phyloP scores from a whole-genome alignment of 2,113 vertebrate species.

The Mohoua ochrocephala region DNA sequence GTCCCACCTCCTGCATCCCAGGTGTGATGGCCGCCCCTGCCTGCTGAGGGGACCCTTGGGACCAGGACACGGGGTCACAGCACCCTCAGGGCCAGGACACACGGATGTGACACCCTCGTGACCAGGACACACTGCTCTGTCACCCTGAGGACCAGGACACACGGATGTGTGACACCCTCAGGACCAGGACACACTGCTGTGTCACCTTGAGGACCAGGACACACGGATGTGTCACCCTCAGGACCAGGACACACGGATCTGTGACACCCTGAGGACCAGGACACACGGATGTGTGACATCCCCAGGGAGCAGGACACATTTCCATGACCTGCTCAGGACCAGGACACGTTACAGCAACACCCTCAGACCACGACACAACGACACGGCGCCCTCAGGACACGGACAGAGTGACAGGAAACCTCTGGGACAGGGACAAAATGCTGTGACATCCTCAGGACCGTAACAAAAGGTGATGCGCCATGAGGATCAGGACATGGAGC shows the following conservation, averaged over 20 bases:
- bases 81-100: background rate
- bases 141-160: too few relatives aligned
- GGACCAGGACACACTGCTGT: background rate
- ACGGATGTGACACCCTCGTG: background rate
- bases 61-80: background rate
- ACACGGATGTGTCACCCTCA: background rate
- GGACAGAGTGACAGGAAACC: background rate
- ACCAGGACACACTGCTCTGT: background rate
- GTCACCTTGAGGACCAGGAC: background rate
- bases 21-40: rapidly evolving
- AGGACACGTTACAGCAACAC: background rate
- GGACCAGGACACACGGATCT: background rate
- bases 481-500: background rate
- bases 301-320: background rate
- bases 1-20: background rate
- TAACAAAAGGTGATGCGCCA: background rate
- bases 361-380: background rate
- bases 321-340: background rate
- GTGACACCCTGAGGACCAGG: too few relatives aligned
- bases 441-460: background rate
- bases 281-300: background rate
- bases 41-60: background rate
- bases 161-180: rapidly evolving
- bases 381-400: background rate
- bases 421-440: background rate